Conservation (phyloP, 2,888 invertebrate genomes). For the Watsonalla cultraria region DNA sequence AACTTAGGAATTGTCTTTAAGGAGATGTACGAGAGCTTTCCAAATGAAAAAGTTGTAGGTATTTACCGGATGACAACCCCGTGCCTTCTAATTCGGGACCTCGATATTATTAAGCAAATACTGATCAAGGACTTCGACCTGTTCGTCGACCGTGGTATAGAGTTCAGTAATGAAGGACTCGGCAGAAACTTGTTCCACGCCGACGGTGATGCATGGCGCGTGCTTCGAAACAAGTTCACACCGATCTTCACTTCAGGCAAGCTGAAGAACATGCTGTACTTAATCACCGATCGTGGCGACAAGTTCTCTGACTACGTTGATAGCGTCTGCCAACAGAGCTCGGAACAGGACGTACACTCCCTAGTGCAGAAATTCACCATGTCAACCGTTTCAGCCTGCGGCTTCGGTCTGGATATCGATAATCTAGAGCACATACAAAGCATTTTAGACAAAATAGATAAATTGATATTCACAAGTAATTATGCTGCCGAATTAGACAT, state of each 20-base stretch:
- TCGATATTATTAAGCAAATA: constrained; percentile 45
- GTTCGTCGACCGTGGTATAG: constrained; percentile 43
- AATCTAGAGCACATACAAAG: constrained; percentile 17
- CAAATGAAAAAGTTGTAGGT: constrained; percentile 48
- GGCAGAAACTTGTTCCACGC: constrained; percentile 46
- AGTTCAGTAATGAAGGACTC: constrained; percentile 38
- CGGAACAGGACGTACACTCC: constrained; percentile 28
- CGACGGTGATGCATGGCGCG: constrained; percentile 42
- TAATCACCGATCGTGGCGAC: constrained; percentile 37
- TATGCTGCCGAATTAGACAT: constrained; percentile 30
- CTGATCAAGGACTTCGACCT: constrained; percentile 49
- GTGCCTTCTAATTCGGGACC: constrained; percentile 38
- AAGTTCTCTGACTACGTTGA: constrained; percentile 28
- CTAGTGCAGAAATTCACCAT: constrained; percentile 38
- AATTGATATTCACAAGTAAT: constrained; percentile 14
- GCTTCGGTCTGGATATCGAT: constrained; percentile 40
- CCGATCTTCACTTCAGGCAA: constrained; percentile 52
- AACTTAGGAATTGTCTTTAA: constrained; percentile 22
- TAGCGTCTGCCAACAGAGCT: constrained; percentile 7
- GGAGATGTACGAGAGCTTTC: constrained; percentile 35
- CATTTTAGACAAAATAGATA: constrained; percentile 16
- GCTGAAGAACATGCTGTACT: constrained; percentile 48
- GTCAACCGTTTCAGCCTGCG: constrained; percentile 36
- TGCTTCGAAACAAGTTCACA: constrained; percentile 39
- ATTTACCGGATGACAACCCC: constrained; percentile 44